Percentiles rank a stretch among this genome's conserved stretches.
These are phyloP conservation scores for Pagrus major DNA, from an alignment of 2,113 vertebrate genomes.

Conservation along the genomic window DNA sequence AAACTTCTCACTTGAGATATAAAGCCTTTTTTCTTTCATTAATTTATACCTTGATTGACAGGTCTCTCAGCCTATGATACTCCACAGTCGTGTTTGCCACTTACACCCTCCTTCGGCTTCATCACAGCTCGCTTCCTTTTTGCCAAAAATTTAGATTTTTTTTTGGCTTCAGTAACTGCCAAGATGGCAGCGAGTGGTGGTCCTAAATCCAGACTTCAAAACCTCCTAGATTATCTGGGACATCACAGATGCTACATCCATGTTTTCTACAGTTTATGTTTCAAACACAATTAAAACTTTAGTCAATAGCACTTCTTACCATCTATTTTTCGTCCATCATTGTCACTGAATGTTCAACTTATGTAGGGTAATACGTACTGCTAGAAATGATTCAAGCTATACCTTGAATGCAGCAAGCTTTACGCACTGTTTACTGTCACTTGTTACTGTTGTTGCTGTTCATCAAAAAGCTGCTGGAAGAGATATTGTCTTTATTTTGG, in stretches of 20 bases:
- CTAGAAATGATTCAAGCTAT: not conserved
- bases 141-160: slow-evolving; percentile 27
- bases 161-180: slow-evolving; percentile 14
- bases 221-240: slow-evolving; percentile 23
- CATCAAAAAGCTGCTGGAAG: not conserved
- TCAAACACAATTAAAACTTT: not conserved
- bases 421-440: not conserved
- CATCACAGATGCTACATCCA: slow-evolving; percentile 26
- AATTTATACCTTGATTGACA: not conserved
- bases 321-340: not conserved
- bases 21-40: not conserved
- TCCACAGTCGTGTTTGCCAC: not conserved
- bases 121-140: not conserved
- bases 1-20: not conserved
- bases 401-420: not conserved
- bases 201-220: slow-evolving; percentile 43
- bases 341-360: not conserved
- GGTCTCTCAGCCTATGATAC: slow-evolving; percentile 8
- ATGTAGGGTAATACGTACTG: not conserved
- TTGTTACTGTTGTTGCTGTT: not conserved
- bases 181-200: slow-evolving; percentile 32
- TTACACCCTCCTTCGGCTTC: not conserved
- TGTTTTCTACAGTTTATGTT: slow-evolving; percentile 7
- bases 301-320: not conserved
- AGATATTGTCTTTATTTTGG: not conserved